Evolutionary conservation across 2,797 vertebrate species (phyloP).

Genomic region (Fratercula arctica): DNA sequence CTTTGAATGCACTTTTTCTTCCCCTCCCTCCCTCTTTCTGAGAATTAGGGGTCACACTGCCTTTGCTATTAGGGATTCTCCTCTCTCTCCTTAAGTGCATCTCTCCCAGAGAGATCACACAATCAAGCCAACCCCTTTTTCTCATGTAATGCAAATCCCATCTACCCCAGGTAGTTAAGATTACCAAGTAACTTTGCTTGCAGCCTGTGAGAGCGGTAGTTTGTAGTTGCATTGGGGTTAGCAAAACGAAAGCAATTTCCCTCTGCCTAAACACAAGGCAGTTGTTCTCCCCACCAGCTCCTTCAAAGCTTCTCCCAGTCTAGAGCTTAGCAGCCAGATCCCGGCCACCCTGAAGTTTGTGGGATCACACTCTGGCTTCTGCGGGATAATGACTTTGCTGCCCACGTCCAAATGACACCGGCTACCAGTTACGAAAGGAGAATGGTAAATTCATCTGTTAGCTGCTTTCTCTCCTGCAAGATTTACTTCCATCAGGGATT

Average conservation of each 20-base stretch:
- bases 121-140: neutral
- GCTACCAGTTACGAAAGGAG: neutral
- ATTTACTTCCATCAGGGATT: constrained; percentile 25
- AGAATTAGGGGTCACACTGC: neutral
- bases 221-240: neutral
- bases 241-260: neutral
- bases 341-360: neutral
- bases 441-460: constrained; percentile 6
- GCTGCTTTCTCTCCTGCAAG: neutral
- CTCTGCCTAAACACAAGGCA: neutral
- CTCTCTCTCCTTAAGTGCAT: neutral
- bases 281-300: neutral
- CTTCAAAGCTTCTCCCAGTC: neutral
- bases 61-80: neutral
- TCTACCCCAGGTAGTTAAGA: neutral
- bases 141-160: neutral
- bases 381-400: neutral
- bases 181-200: neutral
- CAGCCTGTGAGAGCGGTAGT: rapidly evolving
- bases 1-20: neutral
- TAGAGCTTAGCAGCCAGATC: neutral
- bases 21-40: neutral
- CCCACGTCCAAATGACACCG: neutral
- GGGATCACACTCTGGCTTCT: neutral
- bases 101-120: neutral